phyloP scores from a whole-genome alignment of 2,113 vertebrate species.

The Felis chaus region DNA sequence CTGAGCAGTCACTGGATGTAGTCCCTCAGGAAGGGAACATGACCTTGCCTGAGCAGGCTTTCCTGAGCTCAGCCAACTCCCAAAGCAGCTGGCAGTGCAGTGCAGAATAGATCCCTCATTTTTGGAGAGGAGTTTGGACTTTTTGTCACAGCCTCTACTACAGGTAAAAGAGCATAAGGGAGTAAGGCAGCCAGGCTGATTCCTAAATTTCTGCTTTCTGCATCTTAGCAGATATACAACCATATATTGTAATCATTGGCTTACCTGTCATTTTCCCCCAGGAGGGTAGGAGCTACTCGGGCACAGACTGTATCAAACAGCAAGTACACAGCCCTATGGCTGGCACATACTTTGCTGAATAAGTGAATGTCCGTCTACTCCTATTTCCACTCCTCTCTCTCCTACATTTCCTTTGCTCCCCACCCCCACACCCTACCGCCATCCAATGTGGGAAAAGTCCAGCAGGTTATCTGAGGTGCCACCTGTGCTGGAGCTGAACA shows the following conservation, averaged over 20 bases:
- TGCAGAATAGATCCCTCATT: background rate
- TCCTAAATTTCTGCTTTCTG: background rate
- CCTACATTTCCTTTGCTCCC: background rate
- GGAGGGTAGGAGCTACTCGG: background rate
- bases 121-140: background rate
- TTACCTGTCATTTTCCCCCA: background rate
- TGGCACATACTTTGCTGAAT: background rate
- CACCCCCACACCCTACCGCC: background rate
- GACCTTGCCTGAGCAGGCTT: background rate
- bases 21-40: background rate
- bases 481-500: constrained; percentile 61
- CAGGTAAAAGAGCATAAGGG: background rate
- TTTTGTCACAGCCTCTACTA: background rate
- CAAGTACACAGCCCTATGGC: background rate
- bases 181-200: background rate
- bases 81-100: background rate
- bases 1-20: background rate
- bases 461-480: constrained; percentile 58
- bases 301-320: background rate
- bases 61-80: background rate
- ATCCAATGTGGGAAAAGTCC: constrained; percentile 57
- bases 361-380: background rate
- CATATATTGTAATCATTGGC: background rate
- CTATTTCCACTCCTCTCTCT: background rate
- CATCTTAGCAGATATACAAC: background rate